phyloP scores from a whole-genome alignment of 2,888 invertebrate genomes.

The Tricholauxania praeusta region DNA sequence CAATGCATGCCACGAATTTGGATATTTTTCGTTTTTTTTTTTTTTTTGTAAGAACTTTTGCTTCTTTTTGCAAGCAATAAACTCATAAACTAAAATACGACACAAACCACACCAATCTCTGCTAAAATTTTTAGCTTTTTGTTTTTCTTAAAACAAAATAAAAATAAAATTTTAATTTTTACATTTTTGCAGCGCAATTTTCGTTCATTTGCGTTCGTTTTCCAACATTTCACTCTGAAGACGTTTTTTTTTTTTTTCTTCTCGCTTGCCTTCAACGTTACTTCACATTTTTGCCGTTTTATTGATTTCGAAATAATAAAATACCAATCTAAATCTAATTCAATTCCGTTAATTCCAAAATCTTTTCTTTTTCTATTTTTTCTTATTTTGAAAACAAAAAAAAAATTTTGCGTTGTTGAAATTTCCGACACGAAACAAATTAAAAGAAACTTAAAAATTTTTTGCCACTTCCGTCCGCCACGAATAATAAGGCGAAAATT shows the following conservation, averaged over 20 bases:
- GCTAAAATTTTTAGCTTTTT: too few relatives aligned
- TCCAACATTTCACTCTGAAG: not conserved
- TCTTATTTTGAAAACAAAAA: slow-evolving; percentile 2
- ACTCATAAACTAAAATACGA: slow-evolving; percentile 28
- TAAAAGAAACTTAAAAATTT: slow-evolving; percentile 45
- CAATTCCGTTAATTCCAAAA: not conserved
- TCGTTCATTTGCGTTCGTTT: not conserved
- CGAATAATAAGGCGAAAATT: slow-evolving; percentile 40
- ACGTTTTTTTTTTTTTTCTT: not conserved
- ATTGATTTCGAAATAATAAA: not conserved
- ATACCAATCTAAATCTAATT: not conserved
- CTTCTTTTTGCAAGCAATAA: slow-evolving; percentile 44
- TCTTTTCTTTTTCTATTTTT: not conserved
- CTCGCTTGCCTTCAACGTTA: not conserved
- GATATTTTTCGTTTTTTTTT: not conserved
- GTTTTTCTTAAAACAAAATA: too few relatives aligned
- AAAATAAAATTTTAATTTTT: not conserved
- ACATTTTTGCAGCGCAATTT: not conserved
- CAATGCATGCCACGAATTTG: too few relatives aligned
- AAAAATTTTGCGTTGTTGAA: slow-evolving; percentile 39
- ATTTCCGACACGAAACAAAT: slow-evolving; percentile 40
- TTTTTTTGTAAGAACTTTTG: slow-evolving; percentile 34
- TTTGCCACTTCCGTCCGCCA: slow-evolving; percentile 44
- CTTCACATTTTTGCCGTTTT: not conserved
- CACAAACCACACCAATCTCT: not conserved